Percentiles rank a stretch among this genome's conserved stretches.
Evolutionary conservation across 2,888 invertebrate genomes (phyloP).

Genomic region (Scelioninae gen. 1): DNA sequence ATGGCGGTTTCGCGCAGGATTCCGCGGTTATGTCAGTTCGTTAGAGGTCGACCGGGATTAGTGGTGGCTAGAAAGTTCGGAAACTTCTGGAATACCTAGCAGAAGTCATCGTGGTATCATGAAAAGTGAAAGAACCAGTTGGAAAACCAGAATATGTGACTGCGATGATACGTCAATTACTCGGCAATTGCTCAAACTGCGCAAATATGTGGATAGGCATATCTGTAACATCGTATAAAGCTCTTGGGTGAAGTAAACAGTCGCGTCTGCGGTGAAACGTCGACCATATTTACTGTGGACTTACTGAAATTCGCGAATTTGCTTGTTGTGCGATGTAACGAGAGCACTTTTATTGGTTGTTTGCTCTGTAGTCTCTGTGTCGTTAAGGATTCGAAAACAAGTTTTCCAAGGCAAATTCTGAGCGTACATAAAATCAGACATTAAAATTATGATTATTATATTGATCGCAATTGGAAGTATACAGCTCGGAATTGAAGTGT

Average conservation of each 20-base stretch:
- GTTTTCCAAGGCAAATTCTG: not conserved
- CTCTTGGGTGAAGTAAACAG: constrained; percentile 51
- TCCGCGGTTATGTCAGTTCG: too few relatives aligned
- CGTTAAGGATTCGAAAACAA: not conserved
- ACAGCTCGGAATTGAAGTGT: too few relatives aligned
- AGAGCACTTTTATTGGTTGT: constrained; percentile 52
- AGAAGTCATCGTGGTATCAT: too few relatives aligned
- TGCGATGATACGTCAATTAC: not conserved
- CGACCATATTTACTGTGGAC: constrained; percentile 60
- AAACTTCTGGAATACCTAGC: constrained; percentile 2
- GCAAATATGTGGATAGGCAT: constrained; percentile 69
- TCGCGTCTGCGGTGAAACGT: constrained; percentile 28
- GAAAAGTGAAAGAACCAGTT: too few relatives aligned
- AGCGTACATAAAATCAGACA: too few relatives aligned
- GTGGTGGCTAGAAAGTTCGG: not conserved
- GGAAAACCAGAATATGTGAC: too few relatives aligned
- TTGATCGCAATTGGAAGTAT: too few relatives aligned
- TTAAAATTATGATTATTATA: too few relatives aligned
- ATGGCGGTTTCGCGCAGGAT: constrained; percentile 33
- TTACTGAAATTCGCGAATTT: constrained; percentile 60
- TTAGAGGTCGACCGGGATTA: too few relatives aligned
- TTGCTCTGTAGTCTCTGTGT: constrained; percentile 14
- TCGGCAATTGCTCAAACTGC: constrained; percentile 38
- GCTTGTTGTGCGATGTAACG: constrained; percentile 32
- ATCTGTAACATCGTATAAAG: constrained; percentile 63